These are phyloP conservation scores for Galerucella nymphaeae DNA, from an alignment of 2,888 invertebrate genomes.

Conservation along the genomic window DNA sequence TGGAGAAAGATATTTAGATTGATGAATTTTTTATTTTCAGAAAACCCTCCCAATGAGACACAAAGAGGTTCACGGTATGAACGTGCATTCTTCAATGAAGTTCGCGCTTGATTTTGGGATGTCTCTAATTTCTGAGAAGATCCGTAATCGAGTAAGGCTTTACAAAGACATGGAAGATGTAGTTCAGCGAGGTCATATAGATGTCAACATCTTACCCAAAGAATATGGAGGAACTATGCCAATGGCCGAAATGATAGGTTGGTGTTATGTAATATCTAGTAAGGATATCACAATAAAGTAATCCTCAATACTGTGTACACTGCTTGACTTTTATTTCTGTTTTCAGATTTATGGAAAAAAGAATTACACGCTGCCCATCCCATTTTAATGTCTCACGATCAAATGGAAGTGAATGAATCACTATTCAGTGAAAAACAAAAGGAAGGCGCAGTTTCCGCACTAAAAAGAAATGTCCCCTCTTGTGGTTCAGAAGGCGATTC, in stretches of 20 bases:
- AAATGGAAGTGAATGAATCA: slow-evolving; percentile 76
- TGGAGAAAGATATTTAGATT: no score
- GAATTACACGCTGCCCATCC: slow-evolving; percentile 73
- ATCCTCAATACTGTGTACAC: not conserved
- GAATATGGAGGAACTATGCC: slow-evolving; percentile 88
- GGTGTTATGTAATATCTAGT: slow-evolving; percentile 44
- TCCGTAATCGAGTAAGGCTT: slow-evolving; percentile 75
- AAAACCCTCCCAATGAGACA: slow-evolving; percentile 82
- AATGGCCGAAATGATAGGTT: slow-evolving; percentile 86
- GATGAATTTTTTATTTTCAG: slow-evolving; percentile 61
- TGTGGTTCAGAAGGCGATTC: slow-evolving; percentile 76
- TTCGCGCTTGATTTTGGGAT: slow-evolving; percentile 83
- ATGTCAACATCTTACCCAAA: slow-evolving; percentile 72
- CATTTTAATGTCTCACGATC: slow-evolving; percentile 74
- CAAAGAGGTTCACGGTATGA: slow-evolving; percentile 82
- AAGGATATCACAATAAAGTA: no score
- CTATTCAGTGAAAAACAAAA: slow-evolving; percentile 78
- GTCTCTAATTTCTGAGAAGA: slow-evolving; percentile 81
- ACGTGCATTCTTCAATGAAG: slow-evolving; percentile 79
- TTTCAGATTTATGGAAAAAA: slow-evolving; percentile 73
- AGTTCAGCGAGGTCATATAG: slow-evolving; percentile 60
- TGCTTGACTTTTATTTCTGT: slow-evolving; percentile 10
- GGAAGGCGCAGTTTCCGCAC: slow-evolving; percentile 80
- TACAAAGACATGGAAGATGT: slow-evolving; percentile 73
- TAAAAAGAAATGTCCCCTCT: slow-evolving; percentile 69